Conservation (phyloP, 2,113 vertebrate genomes). For the Dipodomys stephensi region DNA sequence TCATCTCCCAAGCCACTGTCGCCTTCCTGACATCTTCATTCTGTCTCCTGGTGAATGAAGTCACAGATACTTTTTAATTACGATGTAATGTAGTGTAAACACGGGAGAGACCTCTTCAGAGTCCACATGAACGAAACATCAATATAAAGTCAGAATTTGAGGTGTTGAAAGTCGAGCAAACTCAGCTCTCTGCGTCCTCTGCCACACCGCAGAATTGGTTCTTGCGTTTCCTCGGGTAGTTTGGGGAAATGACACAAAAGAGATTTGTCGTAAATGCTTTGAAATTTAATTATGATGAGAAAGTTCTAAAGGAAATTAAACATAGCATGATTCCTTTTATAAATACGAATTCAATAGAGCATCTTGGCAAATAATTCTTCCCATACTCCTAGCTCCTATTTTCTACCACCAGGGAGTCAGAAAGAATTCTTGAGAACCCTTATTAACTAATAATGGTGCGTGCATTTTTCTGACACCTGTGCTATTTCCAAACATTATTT, state of each 20-base stretch:
- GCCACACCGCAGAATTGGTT: background rate
- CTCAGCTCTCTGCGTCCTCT: background rate
- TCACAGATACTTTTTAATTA: background rate
- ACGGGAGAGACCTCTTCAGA: background rate
- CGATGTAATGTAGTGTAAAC: background rate
- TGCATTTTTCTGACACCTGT: background rate
- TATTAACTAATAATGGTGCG: background rate
- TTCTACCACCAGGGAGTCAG: background rate
- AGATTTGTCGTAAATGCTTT: slow-evolving; percentile 64
- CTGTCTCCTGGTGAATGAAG: background rate
- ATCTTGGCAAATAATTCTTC: background rate
- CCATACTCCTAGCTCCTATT: background rate
- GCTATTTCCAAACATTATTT: background rate
- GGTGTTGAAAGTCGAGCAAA: background rate
- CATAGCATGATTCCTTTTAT: slow-evolving; percentile 33
- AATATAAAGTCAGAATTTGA: background rate
- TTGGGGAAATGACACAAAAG: slow-evolving; percentile 53
- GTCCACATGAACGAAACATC: background rate
- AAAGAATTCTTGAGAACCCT: slow-evolving; percentile 11
- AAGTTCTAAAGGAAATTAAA: slow-evolving; percentile 74
- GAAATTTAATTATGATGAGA: slow-evolving; percentile 69
- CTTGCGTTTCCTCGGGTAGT: slow-evolving; percentile 55
- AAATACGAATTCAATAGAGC: background rate
- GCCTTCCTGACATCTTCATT: background rate
- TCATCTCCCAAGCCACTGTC: background rate